Evolutionary conservation across 2,797 vertebrate genomes (phyloP).

Genomic region (Scleropages formosus): DNA sequence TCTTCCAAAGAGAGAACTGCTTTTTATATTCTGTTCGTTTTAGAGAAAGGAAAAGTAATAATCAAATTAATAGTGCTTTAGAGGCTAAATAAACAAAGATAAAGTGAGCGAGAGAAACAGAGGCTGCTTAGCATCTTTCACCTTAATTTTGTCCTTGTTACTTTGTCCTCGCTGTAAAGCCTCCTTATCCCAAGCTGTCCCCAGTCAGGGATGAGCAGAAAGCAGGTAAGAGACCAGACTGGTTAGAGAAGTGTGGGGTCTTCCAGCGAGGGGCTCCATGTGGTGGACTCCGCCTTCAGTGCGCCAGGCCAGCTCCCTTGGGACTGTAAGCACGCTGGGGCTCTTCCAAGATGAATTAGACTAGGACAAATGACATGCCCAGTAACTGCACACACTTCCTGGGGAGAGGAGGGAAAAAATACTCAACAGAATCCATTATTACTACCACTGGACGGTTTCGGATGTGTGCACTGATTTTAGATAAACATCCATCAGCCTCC

Average conservation of each 20-base stretch:
- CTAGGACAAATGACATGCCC: constrained; percentile 59
- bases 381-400: constrained; percentile 43
- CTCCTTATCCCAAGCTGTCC: too few species aligned
- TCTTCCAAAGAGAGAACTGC: neutral
- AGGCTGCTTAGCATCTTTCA: neutral
- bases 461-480: constrained; percentile 54
- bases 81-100: constrained; percentile 16
- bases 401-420: constrained; percentile 42
- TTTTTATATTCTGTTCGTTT: neutral
- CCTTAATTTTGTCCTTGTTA: neutral
- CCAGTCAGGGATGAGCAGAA: neutral
- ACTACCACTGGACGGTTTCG: constrained; percentile 66
- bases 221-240: neutral
- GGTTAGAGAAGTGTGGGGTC: neutral
- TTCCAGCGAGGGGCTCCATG: constrained; percentile 28
- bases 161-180: neutral
- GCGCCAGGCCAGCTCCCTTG: neutral
- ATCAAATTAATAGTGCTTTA: constrained; percentile 8
- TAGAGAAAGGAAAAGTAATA: neutral
- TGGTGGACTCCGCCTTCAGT: neutral
- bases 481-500: constrained; percentile 66
- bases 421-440: constrained; percentile 61
- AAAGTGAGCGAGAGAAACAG: neutral
- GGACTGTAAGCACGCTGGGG: constrained; percentile 40
- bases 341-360: constrained; percentile 68